These are phyloP conservation scores for Mus spretus DNA, from an alignment of 2,797 vertebrate genomes.

Conservation along the genomic window DNA sequence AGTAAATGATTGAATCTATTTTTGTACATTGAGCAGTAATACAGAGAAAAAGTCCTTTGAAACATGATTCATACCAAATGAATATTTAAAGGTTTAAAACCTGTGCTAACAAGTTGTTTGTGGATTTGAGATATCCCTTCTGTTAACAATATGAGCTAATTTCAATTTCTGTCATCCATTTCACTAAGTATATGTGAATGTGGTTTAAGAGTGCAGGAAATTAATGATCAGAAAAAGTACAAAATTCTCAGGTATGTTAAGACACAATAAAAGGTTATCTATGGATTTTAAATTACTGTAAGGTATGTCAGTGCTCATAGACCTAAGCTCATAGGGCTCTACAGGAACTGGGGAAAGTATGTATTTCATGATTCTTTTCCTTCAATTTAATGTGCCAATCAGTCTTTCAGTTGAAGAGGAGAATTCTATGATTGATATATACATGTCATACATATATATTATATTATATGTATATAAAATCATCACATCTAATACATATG, in stretches of 20 bases:
- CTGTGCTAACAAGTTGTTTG: conserved; percentile 80
- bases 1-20: conserved; percentile 58
- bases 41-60: conserved; percentile 12
- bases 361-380: conserved; percentile 1
- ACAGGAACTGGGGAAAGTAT: neutral
- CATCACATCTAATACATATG: neutral
- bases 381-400: neutral
- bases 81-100: conserved; percentile 79
- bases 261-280: conserved; percentile 43
- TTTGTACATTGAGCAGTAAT: conserved; percentile 71
- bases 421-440: neutral
- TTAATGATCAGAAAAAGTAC: conserved; percentile 32
- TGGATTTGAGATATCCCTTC: conserved; percentile 68
- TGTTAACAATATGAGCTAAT: conserved; percentile 68
- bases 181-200: conserved; percentile 46
- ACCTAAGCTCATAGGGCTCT: neutral
- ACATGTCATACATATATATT: neutral
- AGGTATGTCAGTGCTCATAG: neutral
- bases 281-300: neutral
- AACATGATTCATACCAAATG: conserved; percentile 72
- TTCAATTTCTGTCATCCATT: conserved; percentile 72
- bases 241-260: conserved; percentile 43
- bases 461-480: neutral
- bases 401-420: neutral
- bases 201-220: conserved; percentile 56